Conservation (phyloP, 2,888 invertebrate genomes). For the Rhagonycha fulva region DNA sequence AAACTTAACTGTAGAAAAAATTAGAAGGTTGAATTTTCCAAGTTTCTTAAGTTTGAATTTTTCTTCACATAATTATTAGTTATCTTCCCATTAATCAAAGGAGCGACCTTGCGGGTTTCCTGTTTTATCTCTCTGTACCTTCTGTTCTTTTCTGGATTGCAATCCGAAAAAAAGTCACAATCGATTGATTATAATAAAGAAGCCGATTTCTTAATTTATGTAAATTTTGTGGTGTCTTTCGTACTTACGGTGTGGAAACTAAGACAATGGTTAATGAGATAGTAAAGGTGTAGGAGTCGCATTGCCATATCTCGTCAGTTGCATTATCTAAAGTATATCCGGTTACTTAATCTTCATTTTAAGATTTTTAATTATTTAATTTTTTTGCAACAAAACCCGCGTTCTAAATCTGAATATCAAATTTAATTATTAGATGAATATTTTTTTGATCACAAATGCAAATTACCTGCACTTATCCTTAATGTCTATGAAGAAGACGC, state of each 20-base stretch:
- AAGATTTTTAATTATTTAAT: neutral
- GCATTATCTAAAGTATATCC: conserved; percentile 13
- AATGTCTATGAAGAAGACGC: neutral
- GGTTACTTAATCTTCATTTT: conserved; percentile 14
- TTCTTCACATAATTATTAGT: neutral
- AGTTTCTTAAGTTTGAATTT: neutral
- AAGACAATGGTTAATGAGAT: conserved; percentile 13
- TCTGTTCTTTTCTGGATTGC: neutral
- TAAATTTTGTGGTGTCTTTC: neutral
- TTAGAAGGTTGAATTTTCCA: neutral
- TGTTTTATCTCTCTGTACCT: neutral
- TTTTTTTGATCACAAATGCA: neutral
- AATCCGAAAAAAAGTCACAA: neutral
- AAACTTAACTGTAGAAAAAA: neutral
- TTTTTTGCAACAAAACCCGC: neutral
- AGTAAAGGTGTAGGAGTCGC: conserved; percentile 20
- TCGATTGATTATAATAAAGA: neutral
- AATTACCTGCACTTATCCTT: neutral
- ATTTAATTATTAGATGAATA: neutral
- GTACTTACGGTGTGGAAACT: conserved; percentile 13
- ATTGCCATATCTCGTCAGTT: conserved; percentile 17
- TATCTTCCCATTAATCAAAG: neutral
- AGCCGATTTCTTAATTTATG: neutral
- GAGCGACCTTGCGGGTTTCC: neutral
- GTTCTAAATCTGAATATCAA: neutral